Evolutionary conservation across 2,113 vertebrate species (phyloP).

Genomic region (Ailuropoda melanoleuca): DNA sequence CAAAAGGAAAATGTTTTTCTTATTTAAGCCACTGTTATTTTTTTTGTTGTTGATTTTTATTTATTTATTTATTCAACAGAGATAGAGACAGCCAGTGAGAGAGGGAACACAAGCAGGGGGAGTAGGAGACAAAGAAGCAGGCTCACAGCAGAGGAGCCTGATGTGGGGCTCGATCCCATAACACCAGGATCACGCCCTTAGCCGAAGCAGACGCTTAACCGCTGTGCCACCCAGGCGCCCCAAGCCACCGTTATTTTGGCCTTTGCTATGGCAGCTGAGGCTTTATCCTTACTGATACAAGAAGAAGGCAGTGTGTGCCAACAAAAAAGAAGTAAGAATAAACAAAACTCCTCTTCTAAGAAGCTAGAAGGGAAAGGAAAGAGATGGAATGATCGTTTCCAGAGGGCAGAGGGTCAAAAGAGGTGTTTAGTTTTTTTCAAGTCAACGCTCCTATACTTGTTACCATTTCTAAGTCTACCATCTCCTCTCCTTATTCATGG

Average conservation of each 20-base stretch:
- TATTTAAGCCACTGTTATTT: conserved; percentile 4
- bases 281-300: background rate
- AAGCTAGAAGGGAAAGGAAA: background rate
- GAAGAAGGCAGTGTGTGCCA: background rate
- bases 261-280: background rate
- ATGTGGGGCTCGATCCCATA: no score
- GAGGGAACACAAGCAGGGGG: no score
- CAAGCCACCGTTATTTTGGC: background rate
- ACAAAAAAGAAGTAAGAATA: background rate
- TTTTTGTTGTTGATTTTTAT: no score
- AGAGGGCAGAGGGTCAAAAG: background rate
- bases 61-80: no score
- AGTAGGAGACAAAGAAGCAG: no score
- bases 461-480: background rate
- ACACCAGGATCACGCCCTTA: no score
- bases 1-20: background rate
- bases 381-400: background rate
- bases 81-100: no score
- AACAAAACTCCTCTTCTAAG: background rate
- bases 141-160: no score
- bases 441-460: background rate
- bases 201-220: no score
- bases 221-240: no score
- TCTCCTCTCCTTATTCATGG: background rate
- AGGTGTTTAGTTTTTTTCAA: background rate